Conservation (phyloP, 2,113 vertebrate genomes). For the Pseudorectes ferrugineus region DNA sequence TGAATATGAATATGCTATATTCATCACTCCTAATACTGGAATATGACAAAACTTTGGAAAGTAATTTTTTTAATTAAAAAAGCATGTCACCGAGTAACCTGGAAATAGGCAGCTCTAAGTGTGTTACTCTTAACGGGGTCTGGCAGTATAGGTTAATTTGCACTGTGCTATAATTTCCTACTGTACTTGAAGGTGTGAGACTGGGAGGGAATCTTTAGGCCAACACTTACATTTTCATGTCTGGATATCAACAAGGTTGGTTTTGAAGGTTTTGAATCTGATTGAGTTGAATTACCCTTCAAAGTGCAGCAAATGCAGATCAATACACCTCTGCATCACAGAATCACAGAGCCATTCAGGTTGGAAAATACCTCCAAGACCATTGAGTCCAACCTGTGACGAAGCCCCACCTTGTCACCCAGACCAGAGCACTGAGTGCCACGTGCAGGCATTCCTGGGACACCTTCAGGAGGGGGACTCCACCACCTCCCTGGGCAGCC, state of each 20-base stretch:
- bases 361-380: background rate
- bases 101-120: background rate
- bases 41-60: background rate
- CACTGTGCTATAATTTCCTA: background rate
- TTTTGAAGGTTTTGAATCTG: background rate
- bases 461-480: background rate
- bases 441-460: accelerated
- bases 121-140: background rate
- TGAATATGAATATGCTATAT: too few species aligned
- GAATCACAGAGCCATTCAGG: background rate
- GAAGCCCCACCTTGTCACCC: background rate
- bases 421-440: background rate
- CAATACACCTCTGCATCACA: background rate
- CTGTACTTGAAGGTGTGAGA: background rate
- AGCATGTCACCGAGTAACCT: background rate
- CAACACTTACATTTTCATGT: background rate
- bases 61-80: background rate
- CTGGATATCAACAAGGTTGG: background rate
- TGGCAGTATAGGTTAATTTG: background rate
- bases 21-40: background rate
- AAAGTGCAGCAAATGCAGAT: background rate
- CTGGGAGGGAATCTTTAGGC: background rate
- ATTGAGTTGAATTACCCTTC: background rate
- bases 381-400: accelerated
- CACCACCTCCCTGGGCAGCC: background rate